Evolutionary conservation across 2,888 invertebrate genomes (phyloP).

Genomic region (Nymphalis urticae): DNA sequence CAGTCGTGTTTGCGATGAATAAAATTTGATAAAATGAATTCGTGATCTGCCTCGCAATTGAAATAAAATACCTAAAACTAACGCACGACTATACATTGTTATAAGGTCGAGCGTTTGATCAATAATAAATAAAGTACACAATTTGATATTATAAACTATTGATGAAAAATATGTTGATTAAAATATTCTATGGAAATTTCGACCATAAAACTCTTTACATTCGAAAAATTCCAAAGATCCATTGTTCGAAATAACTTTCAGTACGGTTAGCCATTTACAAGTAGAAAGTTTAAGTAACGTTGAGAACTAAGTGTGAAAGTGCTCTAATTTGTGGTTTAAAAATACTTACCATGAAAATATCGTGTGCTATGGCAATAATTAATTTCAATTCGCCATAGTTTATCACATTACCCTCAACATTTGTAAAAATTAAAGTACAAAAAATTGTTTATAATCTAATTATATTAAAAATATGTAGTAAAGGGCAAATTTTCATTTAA

Average conservation of each 20-base stretch:
- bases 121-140: constrained; percentile 13
- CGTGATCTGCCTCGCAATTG: constrained; percentile 35
- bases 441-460: neutral
- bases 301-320: constrained; percentile 51
- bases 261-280: constrained; percentile 51
- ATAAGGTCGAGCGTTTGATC: constrained; percentile 31
- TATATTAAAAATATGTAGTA: neutral
- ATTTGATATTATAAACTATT: neutral
- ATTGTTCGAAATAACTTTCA: constrained; percentile 50
- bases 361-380: neutral
- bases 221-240: constrained; percentile 13
- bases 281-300: constrained; percentile 64
- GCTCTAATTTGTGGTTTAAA: neutral
- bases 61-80: constrained; percentile 35
- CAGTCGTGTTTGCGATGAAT: constrained; percentile 32
- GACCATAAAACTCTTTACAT: constrained; percentile 6
- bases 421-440: no score
- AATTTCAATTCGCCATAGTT: neutral
- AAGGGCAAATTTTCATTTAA: neutral
- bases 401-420: no score
- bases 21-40: constrained; percentile 35
- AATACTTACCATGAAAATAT: constrained; percentile 5
- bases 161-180: neutral
- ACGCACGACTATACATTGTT: constrained; percentile 34
- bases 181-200: neutral